phyloP scores from a whole-genome alignment of 1,140 invertebrate species.

The Drosophila truncata region DNA sequence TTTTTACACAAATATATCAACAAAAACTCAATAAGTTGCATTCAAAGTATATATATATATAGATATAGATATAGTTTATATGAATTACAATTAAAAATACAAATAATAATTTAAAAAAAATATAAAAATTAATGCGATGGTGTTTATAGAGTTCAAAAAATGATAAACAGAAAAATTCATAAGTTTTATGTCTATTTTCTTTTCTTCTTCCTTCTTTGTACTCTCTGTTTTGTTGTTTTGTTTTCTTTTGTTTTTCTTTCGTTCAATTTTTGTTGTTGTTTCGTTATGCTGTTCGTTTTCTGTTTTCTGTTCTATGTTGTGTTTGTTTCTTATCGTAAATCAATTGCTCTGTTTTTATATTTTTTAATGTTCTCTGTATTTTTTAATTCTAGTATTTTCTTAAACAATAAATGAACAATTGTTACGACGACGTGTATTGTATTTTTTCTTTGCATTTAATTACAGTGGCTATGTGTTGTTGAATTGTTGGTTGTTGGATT shows the following conservation, averaged over 20 bases:
- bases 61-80: slow-evolving; percentile 24
- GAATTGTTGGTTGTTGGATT: slow-evolving; percentile 38
- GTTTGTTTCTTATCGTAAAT: slow-evolving; percentile 26
- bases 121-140: slow-evolving; percentile 82
- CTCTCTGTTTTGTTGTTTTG: slow-evolving; percentile 62
- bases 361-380: slow-evolving; percentile 3
- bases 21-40: slow-evolving; percentile 76
- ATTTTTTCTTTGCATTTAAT: slow-evolving; percentile 56
- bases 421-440: slow-evolving; percentile 30
- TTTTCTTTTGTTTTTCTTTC: slow-evolving; percentile 20
- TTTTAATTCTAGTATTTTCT: slow-evolving; percentile 40
- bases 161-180: slow-evolving; percentile 53
- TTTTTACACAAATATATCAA: slow-evolving; percentile 72
- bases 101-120: slow-evolving; percentile 78
- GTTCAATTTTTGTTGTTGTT: slow-evolving; percentile 33
- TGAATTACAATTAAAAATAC: slow-evolving; percentile 68
- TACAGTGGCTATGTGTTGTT: slow-evolving; percentile 64
- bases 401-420: slow-evolving; percentile 73
- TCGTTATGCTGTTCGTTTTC: slow-evolving; percentile 29
- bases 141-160: slow-evolving; percentile 80
- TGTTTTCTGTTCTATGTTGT: slow-evolving; percentile 26
- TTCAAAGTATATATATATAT: slow-evolving; percentile 43
- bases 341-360: slow-evolving; percentile 25
- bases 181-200: slow-evolving; percentile 75
- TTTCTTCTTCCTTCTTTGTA: slow-evolving; percentile 62